Evolutionary conservation across 2,888 invertebrate species (phyloP).

Genomic region (Stenurella melanura): DNA sequence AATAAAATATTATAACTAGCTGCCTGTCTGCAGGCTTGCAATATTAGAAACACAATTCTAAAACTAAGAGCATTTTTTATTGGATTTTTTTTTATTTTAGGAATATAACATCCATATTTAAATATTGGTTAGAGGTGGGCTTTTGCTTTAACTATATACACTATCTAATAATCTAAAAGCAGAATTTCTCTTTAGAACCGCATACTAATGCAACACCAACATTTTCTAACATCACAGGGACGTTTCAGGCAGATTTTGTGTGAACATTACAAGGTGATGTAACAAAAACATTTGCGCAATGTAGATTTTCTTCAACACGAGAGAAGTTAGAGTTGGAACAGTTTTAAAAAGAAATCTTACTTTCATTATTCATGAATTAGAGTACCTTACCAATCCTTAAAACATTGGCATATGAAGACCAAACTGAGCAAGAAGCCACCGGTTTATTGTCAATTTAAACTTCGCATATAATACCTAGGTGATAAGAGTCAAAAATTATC

Average conservation of each 20-base stretch:
- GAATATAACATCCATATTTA: slow-evolving; percentile 46
- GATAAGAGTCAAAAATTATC: no score
- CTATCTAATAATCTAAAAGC: slow-evolving; percentile 27
- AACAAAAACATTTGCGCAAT: not conserved
- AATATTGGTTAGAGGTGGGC: slow-evolving; percentile 47
- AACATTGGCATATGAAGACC: not conserved
- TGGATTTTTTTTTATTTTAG: slow-evolving; percentile 50
- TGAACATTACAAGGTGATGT: not conserved
- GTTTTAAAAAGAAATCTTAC: slow-evolving; percentile 27
- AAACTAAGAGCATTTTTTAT: slow-evolving; percentile 56
- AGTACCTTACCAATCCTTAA: slow-evolving; percentile 3
- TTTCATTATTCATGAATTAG: slow-evolving; percentile 10
- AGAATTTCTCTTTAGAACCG: slow-evolving; percentile 20
- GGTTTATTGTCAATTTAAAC: not conserved
- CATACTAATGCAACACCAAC: not conserved
- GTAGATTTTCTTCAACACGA: not conserved
- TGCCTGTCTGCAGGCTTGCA: slow-evolving; percentile 44
- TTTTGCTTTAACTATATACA: slow-evolving; percentile 38
- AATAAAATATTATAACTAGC: slow-evolving; percentile 45
- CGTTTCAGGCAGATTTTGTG: not conserved
- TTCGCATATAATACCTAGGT: no score
- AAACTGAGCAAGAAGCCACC: not conserved
- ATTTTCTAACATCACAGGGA: not conserved
- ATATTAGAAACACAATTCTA: slow-evolving; percentile 57
- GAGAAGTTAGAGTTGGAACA: not conserved